Evolutionary conservation across 2,888 invertebrate genomes (phyloP).

Genomic region (Romanomermis culicivorax): DNA sequence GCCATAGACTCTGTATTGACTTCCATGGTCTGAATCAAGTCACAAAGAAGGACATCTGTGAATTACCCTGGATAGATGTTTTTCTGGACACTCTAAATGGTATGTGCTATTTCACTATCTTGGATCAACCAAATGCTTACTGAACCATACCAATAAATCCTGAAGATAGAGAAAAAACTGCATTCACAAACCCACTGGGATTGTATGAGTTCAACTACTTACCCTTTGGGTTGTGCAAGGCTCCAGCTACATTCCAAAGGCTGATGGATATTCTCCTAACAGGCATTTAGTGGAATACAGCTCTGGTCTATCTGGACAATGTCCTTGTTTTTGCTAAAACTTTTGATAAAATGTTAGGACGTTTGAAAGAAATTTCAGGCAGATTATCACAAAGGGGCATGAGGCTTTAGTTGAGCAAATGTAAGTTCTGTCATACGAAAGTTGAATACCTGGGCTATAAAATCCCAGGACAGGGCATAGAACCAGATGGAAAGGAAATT

Average conservation of each 20-base stretch:
- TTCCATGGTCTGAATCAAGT: neutral
- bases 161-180: neutral
- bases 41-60: neutral
- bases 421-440: neutral
- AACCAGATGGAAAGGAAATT: neutral
- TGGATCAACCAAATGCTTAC: neutral
- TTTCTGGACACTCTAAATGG: no score
- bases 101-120: no score
- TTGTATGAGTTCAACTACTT: neutral
- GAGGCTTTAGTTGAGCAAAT: neutral
- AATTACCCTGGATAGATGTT: neutral
- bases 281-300: no score
- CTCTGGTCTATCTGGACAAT: conserved; percentile 1
- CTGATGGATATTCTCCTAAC: neutral
- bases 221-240: neutral
- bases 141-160: neutral
- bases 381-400: neutral
- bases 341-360: neutral
- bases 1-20: neutral
- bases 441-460: neutral
- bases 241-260: neutral
- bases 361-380: neutral
- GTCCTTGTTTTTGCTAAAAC: no score
- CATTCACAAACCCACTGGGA: neutral
- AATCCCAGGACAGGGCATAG: neutral